Percentiles rank a stretch among this genome's conserved stretches.
Conservation (phyloP, 2,888 invertebrate genomes). For the Tinea semifulvella region DNA sequence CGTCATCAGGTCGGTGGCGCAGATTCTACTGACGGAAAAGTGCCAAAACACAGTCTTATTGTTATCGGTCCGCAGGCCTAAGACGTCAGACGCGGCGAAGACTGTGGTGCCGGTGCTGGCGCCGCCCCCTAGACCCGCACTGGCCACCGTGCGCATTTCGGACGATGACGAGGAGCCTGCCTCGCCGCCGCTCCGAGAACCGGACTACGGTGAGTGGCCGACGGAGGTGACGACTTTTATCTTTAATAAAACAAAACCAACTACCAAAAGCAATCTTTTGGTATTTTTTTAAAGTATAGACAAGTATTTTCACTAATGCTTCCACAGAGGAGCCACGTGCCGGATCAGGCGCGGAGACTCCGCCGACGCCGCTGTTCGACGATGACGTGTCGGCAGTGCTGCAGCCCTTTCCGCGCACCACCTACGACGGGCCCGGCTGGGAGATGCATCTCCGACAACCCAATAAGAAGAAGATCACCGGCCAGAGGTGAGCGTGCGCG, state of each 20-base stretch:
- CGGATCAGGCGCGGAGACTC: slow-evolving; percentile 70
- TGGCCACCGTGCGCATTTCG: neutral
- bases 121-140: slow-evolving; percentile 67
- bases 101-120: slow-evolving; percentile 74
- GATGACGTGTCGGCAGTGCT: slow-evolving; percentile 93
- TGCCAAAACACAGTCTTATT: neutral
- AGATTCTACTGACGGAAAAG: too few relatives aligned
- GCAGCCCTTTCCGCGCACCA: slow-evolving; percentile 87
- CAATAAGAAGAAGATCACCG: slow-evolving; percentile 95
- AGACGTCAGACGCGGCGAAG: slow-evolving; percentile 37
- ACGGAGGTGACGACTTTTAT: neutral
- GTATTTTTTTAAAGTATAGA: too few relatives aligned
- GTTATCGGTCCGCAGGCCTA: slow-evolving; percentile 59
- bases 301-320: neutral
- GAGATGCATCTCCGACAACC: slow-evolving; percentile 96
- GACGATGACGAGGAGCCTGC: slow-evolving; percentile 44
- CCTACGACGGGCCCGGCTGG: slow-evolving; percentile 87
- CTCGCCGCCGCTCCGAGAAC: slow-evolving; percentile 35
- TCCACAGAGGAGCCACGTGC: slow-evolving; percentile 24
- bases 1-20: slow-evolving; percentile 79
- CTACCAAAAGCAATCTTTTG: too few relatives aligned
- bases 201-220: slow-evolving; percentile 10
- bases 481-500: slow-evolving; percentile 69
- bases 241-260: too few relatives aligned
- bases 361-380: slow-evolving; percentile 93